Evolutionary conservation across 1,140 invertebrate species (phyloP).

Genomic region (Drosophila melanogaster): DNA sequence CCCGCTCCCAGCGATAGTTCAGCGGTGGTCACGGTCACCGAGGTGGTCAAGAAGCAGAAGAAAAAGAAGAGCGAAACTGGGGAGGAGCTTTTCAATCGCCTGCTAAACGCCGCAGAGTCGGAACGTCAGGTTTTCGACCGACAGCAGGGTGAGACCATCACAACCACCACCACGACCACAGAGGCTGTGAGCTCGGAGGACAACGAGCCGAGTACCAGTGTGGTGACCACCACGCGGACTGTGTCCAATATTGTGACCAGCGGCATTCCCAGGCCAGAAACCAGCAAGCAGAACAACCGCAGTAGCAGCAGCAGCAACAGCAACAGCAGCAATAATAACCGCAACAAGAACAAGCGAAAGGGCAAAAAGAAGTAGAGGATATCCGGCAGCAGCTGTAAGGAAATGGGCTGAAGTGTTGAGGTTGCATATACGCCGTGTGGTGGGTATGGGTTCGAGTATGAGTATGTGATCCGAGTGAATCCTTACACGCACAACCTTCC

Average conservation of each 20-base stretch:
- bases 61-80: constrained; percentile 57
- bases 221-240: constrained; percentile 76
- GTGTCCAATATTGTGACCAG: constrained; percentile 79
- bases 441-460: constrained; percentile 33
- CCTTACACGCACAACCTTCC: constrained; percentile 20
- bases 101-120: constrained; percentile 61
- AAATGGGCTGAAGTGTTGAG: constrained; percentile 2
- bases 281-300: constrained; percentile 47
- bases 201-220: constrained; percentile 65
- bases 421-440: constrained; percentile 65
- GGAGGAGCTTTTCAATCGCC: constrained; percentile 72
- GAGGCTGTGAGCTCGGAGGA: constrained; percentile 46
- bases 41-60: constrained; percentile 63
- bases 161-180: constrained; percentile 79
- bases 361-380: constrained; percentile 68
- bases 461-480: constrained; percentile 43
- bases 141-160: constrained; percentile 76
- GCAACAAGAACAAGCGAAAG: constrained; percentile 75
- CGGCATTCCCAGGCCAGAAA: constrained; percentile 66
- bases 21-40: constrained; percentile 67
- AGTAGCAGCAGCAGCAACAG: constrained; percentile 18
- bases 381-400: constrained; percentile 7
- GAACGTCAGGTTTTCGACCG: constrained; percentile 74
- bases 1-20: constrained; percentile 54
- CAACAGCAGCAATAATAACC: constrained; percentile 39